Conservation (phyloP, 2,113 vertebrate genomes). For the Aegithalos caudatus region DNA sequence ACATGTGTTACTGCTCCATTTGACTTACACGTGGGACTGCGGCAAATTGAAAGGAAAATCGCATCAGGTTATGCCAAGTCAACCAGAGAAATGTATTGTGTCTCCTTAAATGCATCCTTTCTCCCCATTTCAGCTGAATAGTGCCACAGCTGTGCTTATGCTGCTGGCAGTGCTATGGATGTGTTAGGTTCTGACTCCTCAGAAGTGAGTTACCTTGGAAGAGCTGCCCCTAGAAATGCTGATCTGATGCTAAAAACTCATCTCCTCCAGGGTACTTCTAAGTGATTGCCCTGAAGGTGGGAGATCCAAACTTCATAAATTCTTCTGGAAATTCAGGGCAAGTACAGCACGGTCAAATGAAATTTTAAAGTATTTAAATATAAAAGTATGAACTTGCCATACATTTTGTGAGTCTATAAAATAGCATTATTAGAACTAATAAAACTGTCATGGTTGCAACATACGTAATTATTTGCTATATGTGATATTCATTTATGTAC, state of each 20-base stretch:
- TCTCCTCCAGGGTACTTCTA: background rate
- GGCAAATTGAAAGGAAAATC: conserved; percentile 71
- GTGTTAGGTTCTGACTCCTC: background rate
- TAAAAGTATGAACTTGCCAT: background rate
- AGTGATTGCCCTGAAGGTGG: background rate
- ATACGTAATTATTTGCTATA: background rate
- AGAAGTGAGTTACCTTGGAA: background rate
- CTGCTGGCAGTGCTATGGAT: background rate
- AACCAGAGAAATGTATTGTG: conserved; percentile 50
- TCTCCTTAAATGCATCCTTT: conserved; percentile 44
- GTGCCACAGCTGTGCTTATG: background rate
- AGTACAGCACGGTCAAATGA: background rate
- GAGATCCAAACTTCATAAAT: background rate
- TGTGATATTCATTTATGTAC: background rate
- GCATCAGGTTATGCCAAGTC: conserved; percentile 60
- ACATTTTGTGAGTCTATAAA: background rate
- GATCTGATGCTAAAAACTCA: background rate
- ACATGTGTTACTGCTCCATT: conserved; percentile 29
- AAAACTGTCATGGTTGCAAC: background rate
- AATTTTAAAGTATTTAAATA: background rate
- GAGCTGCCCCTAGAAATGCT: background rate
- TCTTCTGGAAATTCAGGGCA: background rate
- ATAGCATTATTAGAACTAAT: background rate
- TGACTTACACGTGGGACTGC: conserved; percentile 38
- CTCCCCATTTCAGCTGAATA: background rate